phyloP scores from a whole-genome alignment of 2,888 invertebrate species.

The Dolichomitus sp. region DNA sequence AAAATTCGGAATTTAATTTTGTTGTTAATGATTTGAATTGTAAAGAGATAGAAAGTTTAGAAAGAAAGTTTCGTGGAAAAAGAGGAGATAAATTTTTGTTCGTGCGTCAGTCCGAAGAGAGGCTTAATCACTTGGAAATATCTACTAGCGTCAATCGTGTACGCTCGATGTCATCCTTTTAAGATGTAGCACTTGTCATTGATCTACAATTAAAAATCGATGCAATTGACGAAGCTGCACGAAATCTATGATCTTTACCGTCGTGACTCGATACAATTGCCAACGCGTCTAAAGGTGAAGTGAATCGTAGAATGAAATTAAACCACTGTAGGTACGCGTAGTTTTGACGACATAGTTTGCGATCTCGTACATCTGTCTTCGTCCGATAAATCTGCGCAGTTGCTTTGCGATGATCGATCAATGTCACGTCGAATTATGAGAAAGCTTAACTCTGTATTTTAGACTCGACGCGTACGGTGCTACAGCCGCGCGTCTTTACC shows the following conservation, averaged over 20 bases:
- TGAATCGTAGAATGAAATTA: constrained; percentile 46
- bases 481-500: background rate
- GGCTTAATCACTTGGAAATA: background rate
- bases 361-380: constrained; percentile 41
- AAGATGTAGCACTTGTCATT: constrained; percentile 43
- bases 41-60: too few species aligned
- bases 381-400: constrained; percentile 50
- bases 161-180: constrained; percentile 36
- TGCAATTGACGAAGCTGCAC: background rate
- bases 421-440: constrained; percentile 30
- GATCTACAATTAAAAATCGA: constrained; percentile 33
- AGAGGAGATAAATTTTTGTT: too few species aligned
- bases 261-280: constrained; percentile 1
- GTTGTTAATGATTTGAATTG: too few species aligned
- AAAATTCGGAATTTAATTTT: too few species aligned
- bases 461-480: constrained; percentile 19
- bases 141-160: constrained; percentile 13
- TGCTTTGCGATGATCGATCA: constrained; percentile 41
- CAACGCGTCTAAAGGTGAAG: background rate
- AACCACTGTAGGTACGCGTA: constrained; percentile 42
- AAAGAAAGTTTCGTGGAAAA: too few species aligned
- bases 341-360: constrained; percentile 52
- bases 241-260: background rate
- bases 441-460: constrained; percentile 33
- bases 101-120: too few species aligned